phyloP scores from a whole-genome alignment of 2,797 vertebrate genomes.

The Megalops cyprinoides region DNA sequence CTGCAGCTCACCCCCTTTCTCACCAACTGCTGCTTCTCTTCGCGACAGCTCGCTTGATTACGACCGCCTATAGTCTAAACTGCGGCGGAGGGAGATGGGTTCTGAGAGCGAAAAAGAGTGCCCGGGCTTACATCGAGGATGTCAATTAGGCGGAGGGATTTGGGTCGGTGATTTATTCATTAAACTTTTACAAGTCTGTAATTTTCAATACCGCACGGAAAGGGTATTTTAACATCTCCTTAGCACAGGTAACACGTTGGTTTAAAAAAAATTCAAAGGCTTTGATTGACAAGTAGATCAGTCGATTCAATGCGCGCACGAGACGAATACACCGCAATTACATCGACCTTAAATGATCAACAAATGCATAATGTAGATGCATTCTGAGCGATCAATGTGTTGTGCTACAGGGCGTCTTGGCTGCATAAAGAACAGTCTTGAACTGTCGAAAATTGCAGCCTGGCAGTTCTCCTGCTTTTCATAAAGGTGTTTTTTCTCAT shows the following conservation, averaged over 20 bases:
- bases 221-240: neutral
- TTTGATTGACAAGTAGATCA: neutral
- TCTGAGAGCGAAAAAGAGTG: conserved; percentile 41
- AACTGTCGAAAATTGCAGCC: neutral
- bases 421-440: neutral
- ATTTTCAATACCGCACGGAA: conserved; percentile 36
- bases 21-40: conserved; percentile 50
- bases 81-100: conserved; percentile 77
- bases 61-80: conserved; percentile 69
- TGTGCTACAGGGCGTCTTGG: neutral
- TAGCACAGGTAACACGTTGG: neutral
- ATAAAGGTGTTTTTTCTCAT: neutral
- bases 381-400: neutral
- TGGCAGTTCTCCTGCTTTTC: neutral
- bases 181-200: conserved; percentile 62
- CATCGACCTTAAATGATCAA: neutral
- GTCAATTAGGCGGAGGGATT: conserved; percentile 75
- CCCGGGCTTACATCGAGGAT: conserved; percentile 53
- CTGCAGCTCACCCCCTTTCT: conserved; percentile 52
- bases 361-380: neutral
- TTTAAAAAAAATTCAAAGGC: neutral
- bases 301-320: neutral
- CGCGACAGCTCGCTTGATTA: conserved; percentile 60
- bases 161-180: conserved; percentile 62
- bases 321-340: neutral